phyloP scores from a whole-genome alignment of 1,140 invertebrate species.

The Lerema accius region DNA sequence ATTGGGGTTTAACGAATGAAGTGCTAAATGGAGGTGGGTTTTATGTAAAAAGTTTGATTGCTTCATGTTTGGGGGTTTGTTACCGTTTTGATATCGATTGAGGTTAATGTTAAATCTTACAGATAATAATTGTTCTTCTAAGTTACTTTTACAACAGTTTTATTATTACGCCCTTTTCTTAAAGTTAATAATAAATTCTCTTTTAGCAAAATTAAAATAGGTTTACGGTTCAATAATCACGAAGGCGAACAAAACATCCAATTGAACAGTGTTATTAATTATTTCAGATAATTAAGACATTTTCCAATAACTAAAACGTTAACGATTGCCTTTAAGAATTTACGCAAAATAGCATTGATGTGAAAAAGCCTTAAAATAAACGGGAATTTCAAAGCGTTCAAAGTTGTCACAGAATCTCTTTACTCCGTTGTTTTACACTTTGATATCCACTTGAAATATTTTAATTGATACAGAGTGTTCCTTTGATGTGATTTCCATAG shows the following conservation, averaged over 20 bases:
- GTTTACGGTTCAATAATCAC: constrained; percentile 13
- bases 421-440: constrained; percentile 23
- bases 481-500: constrained; percentile 30
- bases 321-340: constrained; percentile 26
- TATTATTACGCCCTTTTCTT: too few species aligned
- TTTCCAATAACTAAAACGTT: constrained; percentile 29
- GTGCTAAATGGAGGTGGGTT: too few species aligned
- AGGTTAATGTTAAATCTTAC: too few species aligned
- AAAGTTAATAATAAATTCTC: too few species aligned
- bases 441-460: constrained; percentile 36
- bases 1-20: background rate
- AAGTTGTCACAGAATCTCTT: constrained; percentile 16
- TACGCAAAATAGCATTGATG: constrained; percentile 14
- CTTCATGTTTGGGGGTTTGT: too few species aligned
- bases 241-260: constrained; percentile 17
- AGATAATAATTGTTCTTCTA: too few species aligned
- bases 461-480: constrained; percentile 32
- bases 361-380: constrained; percentile 28
- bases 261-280: constrained; percentile 10
- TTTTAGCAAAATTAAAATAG: too few species aligned
- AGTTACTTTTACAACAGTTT: too few species aligned
- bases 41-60: too few species aligned
- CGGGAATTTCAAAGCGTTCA: constrained; percentile 19
- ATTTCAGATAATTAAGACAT: constrained; percentile 8
- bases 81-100: too few species aligned